These are phyloP conservation scores for Volucella inflata DNA, from an alignment of 2,888 invertebrate species.

Conservation along the genomic window DNA sequence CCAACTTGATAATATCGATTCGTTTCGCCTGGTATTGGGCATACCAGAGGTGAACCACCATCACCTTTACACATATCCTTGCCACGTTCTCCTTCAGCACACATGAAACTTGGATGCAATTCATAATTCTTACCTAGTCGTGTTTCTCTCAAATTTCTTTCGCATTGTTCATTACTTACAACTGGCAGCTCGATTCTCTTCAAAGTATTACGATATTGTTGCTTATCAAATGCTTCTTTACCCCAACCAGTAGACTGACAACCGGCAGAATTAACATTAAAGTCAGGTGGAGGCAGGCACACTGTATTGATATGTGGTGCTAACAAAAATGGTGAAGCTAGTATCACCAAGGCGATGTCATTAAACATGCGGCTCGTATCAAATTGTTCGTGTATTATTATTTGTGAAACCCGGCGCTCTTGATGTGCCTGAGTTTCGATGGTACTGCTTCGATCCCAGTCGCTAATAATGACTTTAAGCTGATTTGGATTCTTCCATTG, in stretches of 20 bases:
- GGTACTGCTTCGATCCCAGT: conserved; percentile 91
- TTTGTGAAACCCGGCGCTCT: conserved; percentile 85
- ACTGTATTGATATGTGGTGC: conserved; percentile 89
- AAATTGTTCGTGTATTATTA: conserved; percentile 84
- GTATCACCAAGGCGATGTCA: conserved; percentile 89
- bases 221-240: conserved; percentile 79
- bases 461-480: conserved; percentile 87
- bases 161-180: conserved; percentile 84
- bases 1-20: conserved; percentile 78
- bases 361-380: conserved; percentile 87
- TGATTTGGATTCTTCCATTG: conserved; percentile 75
- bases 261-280: conserved; percentile 81
- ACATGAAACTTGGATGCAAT: conserved; percentile 88
- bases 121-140: conserved; percentile 87
- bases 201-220: conserved; percentile 85
- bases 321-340: conserved; percentile 86
- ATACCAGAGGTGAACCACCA: conserved; percentile 91
- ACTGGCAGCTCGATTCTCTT: conserved; percentile 89
- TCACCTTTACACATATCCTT: conserved; percentile 85
- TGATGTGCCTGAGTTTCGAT: conserved; percentile 88
- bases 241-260: conserved; percentile 81
- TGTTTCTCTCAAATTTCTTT: conserved; percentile 85
- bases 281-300: conserved; percentile 86
- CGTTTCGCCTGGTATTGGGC: conserved; percentile 83
- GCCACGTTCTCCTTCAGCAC: conserved; percentile 90